Evolutionary conservation across 2,797 vertebrate species (phyloP), one percentile per base, ranked within the genome.

Genomic region (Tachyglossus aculeatus): DNA sequence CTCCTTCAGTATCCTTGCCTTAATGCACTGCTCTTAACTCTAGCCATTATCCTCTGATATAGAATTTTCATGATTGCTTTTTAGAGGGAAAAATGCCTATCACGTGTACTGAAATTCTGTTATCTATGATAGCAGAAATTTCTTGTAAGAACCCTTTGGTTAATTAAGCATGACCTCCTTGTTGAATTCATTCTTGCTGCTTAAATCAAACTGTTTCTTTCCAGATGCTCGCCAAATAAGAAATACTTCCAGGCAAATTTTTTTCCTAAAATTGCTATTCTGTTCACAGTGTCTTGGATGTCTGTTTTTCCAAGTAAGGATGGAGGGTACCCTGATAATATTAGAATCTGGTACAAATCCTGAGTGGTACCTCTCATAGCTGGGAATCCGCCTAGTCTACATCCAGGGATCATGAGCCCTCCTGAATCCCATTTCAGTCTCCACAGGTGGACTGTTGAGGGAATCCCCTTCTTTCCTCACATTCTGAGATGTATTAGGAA

Each of bases 181-280:
- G 31, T 45, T 61, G 31, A 68, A 43, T 50, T 81, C 19, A 58
- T 86, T 27, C 55, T 6, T 78, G n/a, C 63, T 87, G 33, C 7
- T 36, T 82, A 83, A 81, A 74, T 69, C 43, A 81, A 67, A 50
- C 24, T 36, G 19, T 53, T 36, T 15, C 80, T 80, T 51, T 77
- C 25, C 54, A 80, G 74, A 39, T 84, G n/a, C 53, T 85, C 40
- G 74, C 16, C 34, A 60, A 77, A 22, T 24, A 27, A 73, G 16
- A 78, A 79, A 51, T 39, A 38, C 47, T 81, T 40, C 9, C 7
- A 48, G 27, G 12, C 1, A 4, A 38, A 7, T 5, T 2, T 48
- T 38, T 10, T 13, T 36, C 31, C 19, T 6, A 15, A 44, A 21
- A 45, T 40, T 5, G 3, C 21, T 32, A 66, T n/a, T 0, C 4